Evolutionary conservation across 2,797 vertebrate genomes (phyloP), one percentile per base, ranked within the genome.

Genomic region (Cirrhinus molitorella): DNA sequence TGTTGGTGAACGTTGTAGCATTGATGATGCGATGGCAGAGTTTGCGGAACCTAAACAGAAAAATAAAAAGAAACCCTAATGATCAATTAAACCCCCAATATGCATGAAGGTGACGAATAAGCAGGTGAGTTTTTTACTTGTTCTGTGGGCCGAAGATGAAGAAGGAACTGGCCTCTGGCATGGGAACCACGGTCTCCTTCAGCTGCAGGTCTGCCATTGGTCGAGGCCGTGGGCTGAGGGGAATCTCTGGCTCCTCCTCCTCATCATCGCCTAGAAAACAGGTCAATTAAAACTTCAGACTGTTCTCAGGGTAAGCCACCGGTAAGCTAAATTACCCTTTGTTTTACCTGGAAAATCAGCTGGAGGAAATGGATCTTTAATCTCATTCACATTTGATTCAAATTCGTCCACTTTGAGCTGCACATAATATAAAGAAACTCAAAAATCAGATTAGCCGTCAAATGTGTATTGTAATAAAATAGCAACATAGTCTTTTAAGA

Each of bases 71-170:
- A 28, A 12, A 28, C 31, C 9, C 25, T 7, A 8, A 73, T 19
- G 11, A 34, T n/a, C n/a, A 80, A 1, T 34, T 8, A 75, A 47
- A 72, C 23, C 28, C 13, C 31, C 12, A 25, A 34, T 59, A 28
- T 28, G 4, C 25, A n/a, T 37, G 0, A 70, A 5, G 14, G 2
- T 74, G 12, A 83, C 0, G 9, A 3, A 55, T 13, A 31, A 17
- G 16, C 49, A 57, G 10, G 43, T 47, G 45, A 8, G 19, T n/a
- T 53, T n/a, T 63, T 53, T 76, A 98, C 97, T 97, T 98, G 92
- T 99, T 99, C 82, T 96, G 96, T 71, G 97, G 96, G 87, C 97
- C 97, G 91, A 99, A 98, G 91, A 99, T 96, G 88, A 98, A 99
- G 92, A 99, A 99, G 14, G 97, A 94, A 81, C 96, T 97, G 87